phyloP scores from a whole-genome alignment of 1,140 invertebrate species.

The Drosophila mojavensis region DNA sequence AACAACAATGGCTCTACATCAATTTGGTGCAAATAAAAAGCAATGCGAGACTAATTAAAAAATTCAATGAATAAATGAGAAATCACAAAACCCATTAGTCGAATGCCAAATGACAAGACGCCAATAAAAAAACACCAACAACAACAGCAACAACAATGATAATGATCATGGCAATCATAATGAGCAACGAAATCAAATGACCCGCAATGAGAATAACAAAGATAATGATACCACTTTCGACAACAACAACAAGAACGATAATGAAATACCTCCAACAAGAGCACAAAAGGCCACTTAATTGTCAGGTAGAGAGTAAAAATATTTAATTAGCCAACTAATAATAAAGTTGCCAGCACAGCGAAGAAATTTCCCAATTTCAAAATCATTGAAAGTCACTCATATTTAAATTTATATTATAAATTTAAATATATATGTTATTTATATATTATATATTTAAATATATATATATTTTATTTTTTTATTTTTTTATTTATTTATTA shows the following conservation, averaged over 20 bases:
- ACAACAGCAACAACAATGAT: slow-evolving; percentile 37
- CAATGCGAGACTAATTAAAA: slow-evolving; percentile 76
- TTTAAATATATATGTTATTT: too few species aligned
- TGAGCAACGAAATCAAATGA: slow-evolving; percentile 40
- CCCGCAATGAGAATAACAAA: slow-evolving; percentile 48
- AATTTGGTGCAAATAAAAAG: slow-evolving; percentile 51
- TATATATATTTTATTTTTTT: too few species aligned
- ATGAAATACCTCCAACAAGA: not conserved
- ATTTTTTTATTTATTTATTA: too few species aligned
- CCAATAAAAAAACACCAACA: slow-evolving; percentile 39
- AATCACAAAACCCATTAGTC: slow-evolving; percentile 80
- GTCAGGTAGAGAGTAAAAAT: slow-evolving; percentile 16
- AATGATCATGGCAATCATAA: slow-evolving; percentile 42
- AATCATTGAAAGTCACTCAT: too few species aligned
- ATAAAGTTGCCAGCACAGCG: not conserved
- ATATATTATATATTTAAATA: too few species aligned
- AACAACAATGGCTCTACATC: slow-evolving; percentile 18
- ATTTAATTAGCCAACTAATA: slow-evolving; percentile 17
- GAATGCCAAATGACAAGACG: slow-evolving; percentile 62
- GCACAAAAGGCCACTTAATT: slow-evolving; percentile 28
- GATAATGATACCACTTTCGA: slow-evolving; percentile 56
- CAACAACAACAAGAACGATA: slow-evolving; percentile 17
- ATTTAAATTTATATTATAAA: too few species aligned
- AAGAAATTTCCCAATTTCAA: not conserved
- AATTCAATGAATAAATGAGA: slow-evolving; percentile 78